Evolutionary conservation across 1,140 invertebrate genomes (phyloP).

Genomic region (Microplitis demolitor): DNA sequence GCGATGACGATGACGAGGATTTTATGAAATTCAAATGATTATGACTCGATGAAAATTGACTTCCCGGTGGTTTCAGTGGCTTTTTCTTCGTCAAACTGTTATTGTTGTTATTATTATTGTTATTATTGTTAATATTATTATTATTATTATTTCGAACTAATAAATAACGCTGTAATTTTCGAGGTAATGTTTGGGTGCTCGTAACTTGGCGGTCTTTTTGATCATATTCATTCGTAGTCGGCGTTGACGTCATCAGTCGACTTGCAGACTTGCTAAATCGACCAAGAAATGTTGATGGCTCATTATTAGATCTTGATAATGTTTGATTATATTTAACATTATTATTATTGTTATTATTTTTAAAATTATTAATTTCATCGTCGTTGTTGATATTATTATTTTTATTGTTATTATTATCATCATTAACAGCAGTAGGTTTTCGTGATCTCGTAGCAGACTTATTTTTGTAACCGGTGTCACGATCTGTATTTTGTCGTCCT

Average conservation of each 20-base stretch:
- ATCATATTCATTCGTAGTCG: constrained; percentile 57
- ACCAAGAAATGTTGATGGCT: constrained; percentile 64
- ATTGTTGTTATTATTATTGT: too few relatives aligned
- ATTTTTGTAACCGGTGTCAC: constrained; percentile 74
- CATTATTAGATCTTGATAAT: constrained; percentile 34
- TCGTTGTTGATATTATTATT: neutral
- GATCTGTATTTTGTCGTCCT: constrained; percentile 60
- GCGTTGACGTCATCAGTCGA: constrained; percentile 55
- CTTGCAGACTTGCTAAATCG: constrained; percentile 80
- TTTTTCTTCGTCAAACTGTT: constrained; percentile 3
- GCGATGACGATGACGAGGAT: constrained; percentile 53
- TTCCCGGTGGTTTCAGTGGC: neutral
- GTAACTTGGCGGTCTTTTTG: constrained; percentile 64
- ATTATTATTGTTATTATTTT: neutral
- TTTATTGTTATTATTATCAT: too few relatives aligned
- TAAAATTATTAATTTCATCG: neutral
- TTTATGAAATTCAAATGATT: constrained; percentile 20
- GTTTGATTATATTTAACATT: neutral
- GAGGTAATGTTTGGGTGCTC: constrained; percentile 78
- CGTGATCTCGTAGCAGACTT: constrained; percentile 67
- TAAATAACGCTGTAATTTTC: constrained; percentile 64
- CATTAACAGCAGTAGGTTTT: too few relatives aligned
- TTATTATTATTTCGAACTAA: constrained; percentile 35
- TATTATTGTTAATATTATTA: too few relatives aligned
- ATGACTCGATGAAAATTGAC: neutral